Conservation (phyloP, 2,888 invertebrate genomes). For the Meta bourneti region DNA sequence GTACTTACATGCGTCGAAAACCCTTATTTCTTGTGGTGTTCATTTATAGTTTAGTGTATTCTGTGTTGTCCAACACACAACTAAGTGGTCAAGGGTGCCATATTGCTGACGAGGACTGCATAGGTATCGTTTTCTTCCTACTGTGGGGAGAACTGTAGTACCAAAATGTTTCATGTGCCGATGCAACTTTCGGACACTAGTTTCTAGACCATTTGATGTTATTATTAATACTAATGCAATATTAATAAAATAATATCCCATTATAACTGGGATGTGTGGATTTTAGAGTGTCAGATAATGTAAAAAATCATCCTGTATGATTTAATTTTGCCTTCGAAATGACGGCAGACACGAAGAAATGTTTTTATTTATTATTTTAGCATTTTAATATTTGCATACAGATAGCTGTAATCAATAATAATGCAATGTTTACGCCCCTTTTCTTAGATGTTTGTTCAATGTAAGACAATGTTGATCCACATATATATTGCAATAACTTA, state of each 20-base stretch:
- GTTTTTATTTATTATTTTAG: not conserved
- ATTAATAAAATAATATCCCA: not conserved
- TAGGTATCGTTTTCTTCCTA: too few species aligned
- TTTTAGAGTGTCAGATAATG: not conserved
- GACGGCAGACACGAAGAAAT: not conserved
- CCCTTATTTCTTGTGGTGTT: too few species aligned
- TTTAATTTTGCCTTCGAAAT: not conserved
- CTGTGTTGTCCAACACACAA: too few species aligned
- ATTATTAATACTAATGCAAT: too few species aligned
- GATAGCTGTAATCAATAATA: not conserved
- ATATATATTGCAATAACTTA: slow-evolving; percentile 14
- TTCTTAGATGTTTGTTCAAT: slow-evolving; percentile 34
- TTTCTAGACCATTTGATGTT: too few species aligned
- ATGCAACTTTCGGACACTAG: too few species aligned
- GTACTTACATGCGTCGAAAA: too few species aligned
- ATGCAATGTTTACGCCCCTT: not conserved
- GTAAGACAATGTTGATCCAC: slow-evolving; percentile 19
- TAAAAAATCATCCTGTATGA: not conserved
- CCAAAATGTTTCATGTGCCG: too few species aligned
- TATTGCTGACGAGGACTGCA: too few species aligned
- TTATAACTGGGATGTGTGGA: not conserved
- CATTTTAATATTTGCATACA: not conserved
- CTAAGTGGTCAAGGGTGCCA: too few species aligned
- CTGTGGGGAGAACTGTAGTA: too few species aligned
- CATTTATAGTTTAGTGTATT: too few species aligned